Evolutionary conservation across 1,140 invertebrate genomes (phyloP).

Genomic region (Penaeus indicus): DNA sequence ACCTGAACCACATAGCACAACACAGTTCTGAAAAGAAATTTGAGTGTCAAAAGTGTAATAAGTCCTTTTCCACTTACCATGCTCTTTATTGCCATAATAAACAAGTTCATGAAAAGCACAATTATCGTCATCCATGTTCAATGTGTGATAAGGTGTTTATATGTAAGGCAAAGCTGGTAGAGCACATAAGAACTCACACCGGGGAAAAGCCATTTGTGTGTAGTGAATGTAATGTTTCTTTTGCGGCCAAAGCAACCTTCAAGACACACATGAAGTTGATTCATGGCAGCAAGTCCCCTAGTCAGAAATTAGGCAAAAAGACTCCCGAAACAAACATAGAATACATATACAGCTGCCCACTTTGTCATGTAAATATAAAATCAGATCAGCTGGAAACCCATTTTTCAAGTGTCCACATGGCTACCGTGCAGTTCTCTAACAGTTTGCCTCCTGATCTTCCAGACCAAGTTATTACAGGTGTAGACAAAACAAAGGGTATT

Average conservation of each 20-base stretch:
- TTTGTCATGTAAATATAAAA: slow-evolving; percentile 16
- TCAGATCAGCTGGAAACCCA: slow-evolving; percentile 2
- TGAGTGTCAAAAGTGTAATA: slow-evolving; percentile 21
- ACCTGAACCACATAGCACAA: slow-evolving; percentile 12
- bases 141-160: slow-evolving; percentile 24
- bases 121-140: slow-evolving; percentile 30
- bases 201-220: slow-evolving; percentile 16
- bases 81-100: slow-evolving; percentile 12
- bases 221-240: slow-evolving; percentile 13
- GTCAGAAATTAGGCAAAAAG: slow-evolving; percentile 4
- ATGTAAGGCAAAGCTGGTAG: slow-evolving; percentile 23
- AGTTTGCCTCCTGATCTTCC: neutral
- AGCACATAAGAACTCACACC: slow-evolving; percentile 23
- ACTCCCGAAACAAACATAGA: neutral
- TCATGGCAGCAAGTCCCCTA: neutral
- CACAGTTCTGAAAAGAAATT: slow-evolving; percentile 10
- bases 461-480: neutral
- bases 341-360: slow-evolving; percentile 1
- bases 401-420: slow-evolving; percentile 8
- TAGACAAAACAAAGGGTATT: neutral
- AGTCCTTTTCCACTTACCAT: neutral
- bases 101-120: slow-evolving; percentile 33
- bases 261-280: slow-evolving; percentile 8
- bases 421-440: slow-evolving; percentile 8
- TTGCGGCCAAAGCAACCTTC: slow-evolving; percentile 26